Conservation (phyloP, 2,888 invertebrate species). For the Seira ritae region DNA sequence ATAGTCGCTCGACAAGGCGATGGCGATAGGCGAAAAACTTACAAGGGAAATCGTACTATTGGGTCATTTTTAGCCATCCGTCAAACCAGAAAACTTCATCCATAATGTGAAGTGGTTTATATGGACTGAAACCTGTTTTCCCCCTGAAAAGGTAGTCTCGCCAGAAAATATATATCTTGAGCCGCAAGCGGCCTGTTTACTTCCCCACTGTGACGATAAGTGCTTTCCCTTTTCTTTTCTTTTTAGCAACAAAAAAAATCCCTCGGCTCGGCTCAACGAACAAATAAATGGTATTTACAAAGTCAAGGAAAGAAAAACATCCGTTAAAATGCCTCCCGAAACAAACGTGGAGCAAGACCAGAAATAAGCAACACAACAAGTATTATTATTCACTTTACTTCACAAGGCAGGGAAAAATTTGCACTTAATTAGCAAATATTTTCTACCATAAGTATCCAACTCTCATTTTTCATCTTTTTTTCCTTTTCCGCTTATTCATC, state of each 20-base stretch:
- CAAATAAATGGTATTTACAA: slow-evolving; percentile 40
- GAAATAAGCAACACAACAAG: no score
- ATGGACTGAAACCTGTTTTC: no score
- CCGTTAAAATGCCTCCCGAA: slow-evolving; percentile 58
- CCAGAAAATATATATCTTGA: no score
- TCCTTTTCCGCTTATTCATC: neutral
- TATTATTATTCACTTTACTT: slow-evolving; percentile 46
- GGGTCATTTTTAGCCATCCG: slow-evolving; percentile 50
- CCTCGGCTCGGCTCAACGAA: slow-evolving; percentile 24
- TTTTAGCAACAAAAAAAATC: no score
- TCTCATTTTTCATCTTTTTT: slow-evolving; percentile 55
- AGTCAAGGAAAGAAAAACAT: slow-evolving; percentile 59
- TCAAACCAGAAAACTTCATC: slow-evolving; percentile 13
- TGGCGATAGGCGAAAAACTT: no score
- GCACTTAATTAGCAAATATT: slow-evolving; percentile 62
- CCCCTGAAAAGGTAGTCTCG: no score
- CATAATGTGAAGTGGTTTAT: no score
- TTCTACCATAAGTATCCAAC: slow-evolving; percentile 55
- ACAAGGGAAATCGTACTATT: neutral
- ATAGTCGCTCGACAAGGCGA: no score
- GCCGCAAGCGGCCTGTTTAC: slow-evolving; percentile 35
- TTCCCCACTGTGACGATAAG: slow-evolving; percentile 61
- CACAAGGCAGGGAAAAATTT: slow-evolving; percentile 58
- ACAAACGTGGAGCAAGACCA: no score
- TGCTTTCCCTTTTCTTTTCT: slow-evolving; percentile 43